phyloP scores from a whole-genome alignment of 2,797 vertebrate species.

The Hipposideros larvatus region DNA sequence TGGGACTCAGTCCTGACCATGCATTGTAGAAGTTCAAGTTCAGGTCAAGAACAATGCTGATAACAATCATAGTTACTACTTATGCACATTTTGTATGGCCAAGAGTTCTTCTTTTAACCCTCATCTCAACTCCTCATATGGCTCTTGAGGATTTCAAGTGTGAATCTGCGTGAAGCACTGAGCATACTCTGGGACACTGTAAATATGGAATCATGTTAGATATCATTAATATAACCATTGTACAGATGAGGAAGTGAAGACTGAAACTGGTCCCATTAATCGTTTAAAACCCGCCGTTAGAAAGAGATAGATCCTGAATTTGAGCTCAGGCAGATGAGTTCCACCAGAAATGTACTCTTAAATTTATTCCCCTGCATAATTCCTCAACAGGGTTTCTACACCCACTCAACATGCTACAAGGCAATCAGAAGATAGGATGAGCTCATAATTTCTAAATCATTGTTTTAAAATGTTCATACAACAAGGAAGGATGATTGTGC shows the following conservation, averaged over 20 bases:
- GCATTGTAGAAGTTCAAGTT: background rate
- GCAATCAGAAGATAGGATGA: background rate
- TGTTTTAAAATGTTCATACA: background rate
- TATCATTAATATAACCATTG: background rate
- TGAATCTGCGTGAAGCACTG: background rate
- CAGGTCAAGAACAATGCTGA: background rate
- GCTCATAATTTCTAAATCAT: background rate
- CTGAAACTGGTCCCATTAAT: background rate
- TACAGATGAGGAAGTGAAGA: background rate
- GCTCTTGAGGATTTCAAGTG: background rate
- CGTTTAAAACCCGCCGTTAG: background rate
- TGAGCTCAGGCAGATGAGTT: no score
- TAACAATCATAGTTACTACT: background rate
- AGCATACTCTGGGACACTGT: background rate
- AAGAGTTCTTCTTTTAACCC: background rate
- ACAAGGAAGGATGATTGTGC: background rate
- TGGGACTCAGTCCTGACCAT: background rate
- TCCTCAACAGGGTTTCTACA: background rate
- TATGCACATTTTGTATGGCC: background rate
- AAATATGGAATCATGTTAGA: background rate
- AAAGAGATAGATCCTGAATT: background rate
- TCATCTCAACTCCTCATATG: background rate
- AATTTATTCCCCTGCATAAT: no score
- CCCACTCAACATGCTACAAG: background rate
- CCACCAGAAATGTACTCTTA: background rate